phyloP scores from a whole-genome alignment of 2,113 vertebrate genomes.

The Protobothrops flavoviridis region DNA sequence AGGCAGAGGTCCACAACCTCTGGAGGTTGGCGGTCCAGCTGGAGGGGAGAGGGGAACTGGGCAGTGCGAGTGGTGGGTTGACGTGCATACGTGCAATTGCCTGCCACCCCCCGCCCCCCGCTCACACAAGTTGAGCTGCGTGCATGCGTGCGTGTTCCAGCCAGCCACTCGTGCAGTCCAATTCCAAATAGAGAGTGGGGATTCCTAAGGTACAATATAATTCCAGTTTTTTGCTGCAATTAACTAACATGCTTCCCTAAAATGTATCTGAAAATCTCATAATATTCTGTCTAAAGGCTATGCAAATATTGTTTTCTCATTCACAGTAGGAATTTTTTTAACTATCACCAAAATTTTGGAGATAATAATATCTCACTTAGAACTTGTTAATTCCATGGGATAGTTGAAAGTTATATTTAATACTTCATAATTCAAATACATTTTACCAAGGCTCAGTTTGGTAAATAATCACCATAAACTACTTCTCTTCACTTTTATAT shows the following conservation, averaged over 20 bases:
- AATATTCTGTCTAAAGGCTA: background rate
- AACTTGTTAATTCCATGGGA: background rate
- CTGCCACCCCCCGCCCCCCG: rapidly evolving
- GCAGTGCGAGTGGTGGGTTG: background rate
- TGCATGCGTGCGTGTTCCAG: background rate
- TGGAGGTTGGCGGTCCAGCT: background rate
- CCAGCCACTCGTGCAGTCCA: background rate
- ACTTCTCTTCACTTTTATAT: background rate
- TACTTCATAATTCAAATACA: background rate
- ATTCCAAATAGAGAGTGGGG: background rate
- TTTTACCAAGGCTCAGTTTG: background rate
- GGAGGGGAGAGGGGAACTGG: background rate
- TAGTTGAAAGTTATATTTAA: background rate
- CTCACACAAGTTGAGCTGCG: background rate
- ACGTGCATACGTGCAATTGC: background rate
- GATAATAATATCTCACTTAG: background rate
- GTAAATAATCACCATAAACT: background rate
- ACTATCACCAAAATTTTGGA: background rate
- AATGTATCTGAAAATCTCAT: background rate
- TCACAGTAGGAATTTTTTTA: background rate
- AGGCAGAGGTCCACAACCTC: background rate
- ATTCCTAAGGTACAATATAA: background rate
- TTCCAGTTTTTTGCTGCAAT: background rate
- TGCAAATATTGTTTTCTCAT: background rate
- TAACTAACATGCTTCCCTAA: background rate